Evolutionary conservation across 2,797 vertebrate genomes (phyloP), one percentile per base, ranked within the genome.

Genomic region (Falco columbarius): DNA sequence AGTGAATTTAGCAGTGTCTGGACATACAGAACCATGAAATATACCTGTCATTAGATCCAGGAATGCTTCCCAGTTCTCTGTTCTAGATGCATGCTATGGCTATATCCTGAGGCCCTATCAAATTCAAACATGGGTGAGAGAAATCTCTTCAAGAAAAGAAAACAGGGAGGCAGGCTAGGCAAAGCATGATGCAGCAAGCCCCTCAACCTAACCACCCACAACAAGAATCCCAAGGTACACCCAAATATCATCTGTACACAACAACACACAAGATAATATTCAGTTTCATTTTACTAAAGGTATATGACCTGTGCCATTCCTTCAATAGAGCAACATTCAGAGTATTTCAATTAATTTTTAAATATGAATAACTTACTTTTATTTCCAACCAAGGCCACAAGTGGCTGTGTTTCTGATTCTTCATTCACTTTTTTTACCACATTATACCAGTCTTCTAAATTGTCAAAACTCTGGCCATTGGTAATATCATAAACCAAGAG

Each of bases 401-500:
- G 98, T 7, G 99, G 99, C 96, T 99, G 99, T 89, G 98, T 98
- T 90, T 99, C 99, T 23, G 99, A 98, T 80, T 99, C 99, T 96
- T 99, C 99, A 6, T 98, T 99, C 95, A 98, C 99, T 97, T 99
- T 99, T 98, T 99, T 99, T 95, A 99, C 98, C 97, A 98, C 98
- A 91, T 97, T 98, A 97, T 98, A 99, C 99, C 99, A 99, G 95
- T 99, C 99, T 98, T 99, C 99, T 95, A 99, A 98, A 97, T 99
- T 99, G 98, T 99, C 99, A 98, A 99, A 99, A 97, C 99, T 99
- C 97, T 99, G 99, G 96, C 99, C 98, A 96, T 99, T 99, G 93
- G 99, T 99, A 97, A 99, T 99, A 94, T 99, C 99, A 90, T 99
- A 99, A 32, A 99, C 99, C 98, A 99, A 98, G 29, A 99, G 98